A percentile compares a stretch with the other conserved stretches of the same genome.
Evolutionary conservation across 2,888 invertebrate genomes (phyloP).

Genomic region (Pilophorus perplexus): DNA sequence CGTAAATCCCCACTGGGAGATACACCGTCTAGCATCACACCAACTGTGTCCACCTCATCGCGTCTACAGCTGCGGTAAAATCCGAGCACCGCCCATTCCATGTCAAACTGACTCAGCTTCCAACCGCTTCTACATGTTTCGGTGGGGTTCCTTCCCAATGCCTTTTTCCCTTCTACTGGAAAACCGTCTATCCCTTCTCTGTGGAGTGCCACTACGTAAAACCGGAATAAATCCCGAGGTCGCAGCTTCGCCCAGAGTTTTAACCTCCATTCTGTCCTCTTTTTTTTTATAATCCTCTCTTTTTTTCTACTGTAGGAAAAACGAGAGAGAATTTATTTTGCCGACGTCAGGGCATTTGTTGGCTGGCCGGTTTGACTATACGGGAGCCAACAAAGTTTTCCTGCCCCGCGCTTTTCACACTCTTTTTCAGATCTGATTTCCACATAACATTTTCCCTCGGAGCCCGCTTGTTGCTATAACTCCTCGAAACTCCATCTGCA

Average conservation of each 20-base stretch:
- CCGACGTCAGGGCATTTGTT: slow-evolving; percentile 5
- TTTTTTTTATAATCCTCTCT: neutral
- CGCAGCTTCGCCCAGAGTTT: neutral
- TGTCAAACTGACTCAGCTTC: slow-evolving; percentile 27
- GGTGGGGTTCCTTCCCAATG: neutral
- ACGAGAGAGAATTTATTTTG: neutral
- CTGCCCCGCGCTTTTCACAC: neutral
- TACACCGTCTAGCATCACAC: too few species aligned
- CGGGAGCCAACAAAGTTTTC: slow-evolving; percentile 6
- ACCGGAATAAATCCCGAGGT: slow-evolving; percentile 6
- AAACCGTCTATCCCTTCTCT: neutral
- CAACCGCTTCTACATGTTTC: neutral
- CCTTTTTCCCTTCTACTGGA: neutral
- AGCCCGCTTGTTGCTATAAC: too few species aligned
- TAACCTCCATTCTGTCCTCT: neutral
- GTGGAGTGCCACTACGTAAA: neutral
- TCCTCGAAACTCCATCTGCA: too few species aligned
- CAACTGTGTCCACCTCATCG: too few species aligned
- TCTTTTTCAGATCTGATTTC: too few species aligned
- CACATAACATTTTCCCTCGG: too few species aligned
- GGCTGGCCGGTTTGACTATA: too few species aligned
- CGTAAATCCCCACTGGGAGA: too few species aligned
- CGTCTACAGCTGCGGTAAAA: neutral
- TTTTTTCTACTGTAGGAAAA: neutral
- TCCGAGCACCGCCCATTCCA: slow-evolving; percentile 15